Conservation (phyloP, 2,797 vertebrate species). For the Botia almorhae region DNA sequence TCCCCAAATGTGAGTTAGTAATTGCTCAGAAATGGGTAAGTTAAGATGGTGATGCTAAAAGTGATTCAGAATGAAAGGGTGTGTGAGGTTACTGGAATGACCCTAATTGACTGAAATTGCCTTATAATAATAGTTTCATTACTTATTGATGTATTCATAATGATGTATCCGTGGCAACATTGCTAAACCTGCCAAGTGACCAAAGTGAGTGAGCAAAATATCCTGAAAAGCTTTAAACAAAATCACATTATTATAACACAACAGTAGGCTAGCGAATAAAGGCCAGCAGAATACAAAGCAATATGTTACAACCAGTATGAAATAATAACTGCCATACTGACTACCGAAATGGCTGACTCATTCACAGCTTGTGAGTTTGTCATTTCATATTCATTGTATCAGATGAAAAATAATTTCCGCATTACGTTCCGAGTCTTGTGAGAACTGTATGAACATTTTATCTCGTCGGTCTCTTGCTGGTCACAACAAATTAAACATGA, state of each 20-base stretch:
- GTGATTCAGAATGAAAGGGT: neutral
- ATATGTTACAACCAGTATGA: neutral
- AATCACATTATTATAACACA: neutral
- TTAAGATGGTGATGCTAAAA: neutral
- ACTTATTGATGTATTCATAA: neutral
- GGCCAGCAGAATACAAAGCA: neutral
- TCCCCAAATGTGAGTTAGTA: neutral
- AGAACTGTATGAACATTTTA: no score
- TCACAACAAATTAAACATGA: conserved; percentile 1
- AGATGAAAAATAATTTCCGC: conserved; percentile 33
- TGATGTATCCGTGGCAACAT: neutral
- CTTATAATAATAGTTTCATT: neutral
- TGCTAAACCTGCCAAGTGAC: neutral
- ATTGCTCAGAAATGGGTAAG: neutral
- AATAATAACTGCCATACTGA: neutral
- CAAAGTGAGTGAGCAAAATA: neutral
- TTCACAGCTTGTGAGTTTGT: neutral
- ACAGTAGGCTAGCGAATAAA: neutral
- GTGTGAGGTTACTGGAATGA: conserved; percentile 16
- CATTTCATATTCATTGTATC: neutral
- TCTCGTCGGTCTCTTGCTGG: no score
- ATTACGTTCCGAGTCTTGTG: neutral
- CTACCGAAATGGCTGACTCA: neutral
- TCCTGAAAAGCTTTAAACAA: neutral
- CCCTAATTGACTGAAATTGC: neutral